phyloP scores from a whole-genome alignment of 2,888 invertebrate genomes.

The Dicyrtoma fusca region DNA sequence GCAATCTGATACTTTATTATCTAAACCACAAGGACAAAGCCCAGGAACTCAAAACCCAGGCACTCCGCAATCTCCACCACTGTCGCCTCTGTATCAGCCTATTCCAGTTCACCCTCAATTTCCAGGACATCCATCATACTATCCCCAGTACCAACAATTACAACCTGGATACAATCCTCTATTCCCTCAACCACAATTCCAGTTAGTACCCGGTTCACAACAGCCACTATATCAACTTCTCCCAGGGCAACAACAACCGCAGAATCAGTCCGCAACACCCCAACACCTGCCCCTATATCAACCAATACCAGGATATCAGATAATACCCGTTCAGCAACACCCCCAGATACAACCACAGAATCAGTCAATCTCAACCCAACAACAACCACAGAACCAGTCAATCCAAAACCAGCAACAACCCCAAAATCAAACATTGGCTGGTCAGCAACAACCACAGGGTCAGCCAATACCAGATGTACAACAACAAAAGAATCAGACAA shows the following conservation, averaged over 20 bases:
- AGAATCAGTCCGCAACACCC: background rate
- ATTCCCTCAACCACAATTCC: background rate
- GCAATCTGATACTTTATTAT: background rate
- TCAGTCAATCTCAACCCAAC: background rate
- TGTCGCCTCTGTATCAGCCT: conserved; percentile 8
- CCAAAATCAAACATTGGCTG: background rate
- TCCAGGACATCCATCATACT: no score
- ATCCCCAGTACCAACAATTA: no score
- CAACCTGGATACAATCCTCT: background rate
- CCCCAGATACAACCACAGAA: background rate
- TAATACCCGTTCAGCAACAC: background rate
- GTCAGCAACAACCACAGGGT: background rate
- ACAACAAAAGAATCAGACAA: background rate
- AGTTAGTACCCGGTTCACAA: background rate
- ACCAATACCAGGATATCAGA: background rate
- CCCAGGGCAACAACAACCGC: conserved; percentile 3
- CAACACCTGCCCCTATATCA: no score
- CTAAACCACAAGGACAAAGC: background rate
- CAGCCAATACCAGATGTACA: background rate
- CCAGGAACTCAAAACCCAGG: background rate
- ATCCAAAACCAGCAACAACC: background rate
- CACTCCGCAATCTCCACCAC: conserved; percentile 16
- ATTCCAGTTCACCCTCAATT: background rate
- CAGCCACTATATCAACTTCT: conserved; percentile 6
- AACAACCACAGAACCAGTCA: background rate